Evolutionary conservation across 2,888 invertebrate species (phyloP), one percentile per base, ranked within the genome.

Genomic region (Tupiocoris notatus): DNA sequence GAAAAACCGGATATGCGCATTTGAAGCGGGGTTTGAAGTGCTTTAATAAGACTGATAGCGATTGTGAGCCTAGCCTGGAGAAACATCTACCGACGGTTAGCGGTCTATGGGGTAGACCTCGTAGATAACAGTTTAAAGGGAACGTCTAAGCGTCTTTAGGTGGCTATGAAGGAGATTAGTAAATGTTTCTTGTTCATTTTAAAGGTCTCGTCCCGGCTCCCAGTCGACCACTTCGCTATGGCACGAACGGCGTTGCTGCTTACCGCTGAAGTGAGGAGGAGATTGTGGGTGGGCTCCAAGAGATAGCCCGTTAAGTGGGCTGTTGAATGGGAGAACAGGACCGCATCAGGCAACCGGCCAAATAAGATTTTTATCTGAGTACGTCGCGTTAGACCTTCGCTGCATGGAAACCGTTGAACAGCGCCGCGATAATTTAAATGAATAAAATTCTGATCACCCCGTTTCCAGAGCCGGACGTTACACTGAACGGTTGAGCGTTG

Each of bases 241-340:
- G n/a, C 39, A 3, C 12, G 39, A 39, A 39, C 39, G 6, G n/a
- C 12, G 39, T 39, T 7, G n/a, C 3, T 59, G 59, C 17, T n/a
- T 20, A n/a, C 3, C 59, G 59, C 18, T n/a, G 59, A 23, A n/a
- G 70, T 21, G 70, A 2, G 24, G 39, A 24, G 57, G 67, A 56
- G 3, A 39, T 39, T 39, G 39, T 12, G 39, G 39, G 39, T 39
- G 3, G 39, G 39, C 39, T 39, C 39, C 12, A 39, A 3, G n/a
- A 67, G 67, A 70, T 70, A 59, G 70, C 20, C 61, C 17, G 58
- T 61, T 70, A 70, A 70, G 70, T 70, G 70, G 70, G 70, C 59
- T 70, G 70, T 70, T 70, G 70, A 70, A 70, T 70, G 70, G 39
- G 70, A 23, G 58, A 70, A 23, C 70, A 59, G 59, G 70, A 70